Evolutionary conservation across 1,140 invertebrate genomes (phyloP).

Genomic region (Druon quercuslanigerum): DNA sequence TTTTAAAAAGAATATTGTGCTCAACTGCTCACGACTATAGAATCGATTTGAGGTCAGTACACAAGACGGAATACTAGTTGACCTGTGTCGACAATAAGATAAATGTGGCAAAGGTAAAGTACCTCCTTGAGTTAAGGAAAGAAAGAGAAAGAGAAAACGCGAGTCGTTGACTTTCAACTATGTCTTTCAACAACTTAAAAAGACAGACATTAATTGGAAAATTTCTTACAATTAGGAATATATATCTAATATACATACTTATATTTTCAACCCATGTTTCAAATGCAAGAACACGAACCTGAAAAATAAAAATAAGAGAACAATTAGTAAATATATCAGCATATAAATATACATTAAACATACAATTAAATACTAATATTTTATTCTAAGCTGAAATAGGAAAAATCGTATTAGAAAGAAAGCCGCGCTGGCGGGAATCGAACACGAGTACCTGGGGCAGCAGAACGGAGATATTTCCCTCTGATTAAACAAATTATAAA

Average conservation of each 20-base stretch:
- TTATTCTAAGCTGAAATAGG: too few relatives aligned
- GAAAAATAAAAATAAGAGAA: not conserved
- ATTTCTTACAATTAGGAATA: not conserved
- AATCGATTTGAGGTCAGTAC: conserved; percentile 25
- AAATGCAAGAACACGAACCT: not conserved
- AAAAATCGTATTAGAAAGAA: too few relatives aligned
- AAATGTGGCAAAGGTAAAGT: conserved; percentile 23
- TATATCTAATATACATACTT: not conserved
- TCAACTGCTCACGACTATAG: conserved; percentile 3
- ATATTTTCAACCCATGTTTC: not conserved
- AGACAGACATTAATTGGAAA: not conserved
- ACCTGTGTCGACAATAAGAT: conserved; percentile 30
- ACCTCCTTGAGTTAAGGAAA: not conserved
- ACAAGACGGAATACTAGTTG: conserved; percentile 25
- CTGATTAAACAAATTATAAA: too few relatives aligned
- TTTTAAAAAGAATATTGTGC: not conserved
- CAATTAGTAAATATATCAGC: not conserved
- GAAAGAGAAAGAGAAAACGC: not conserved
- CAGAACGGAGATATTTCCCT: too few relatives aligned
- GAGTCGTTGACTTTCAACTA: not conserved
- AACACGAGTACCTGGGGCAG: too few relatives aligned
- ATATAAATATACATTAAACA: too few relatives aligned
- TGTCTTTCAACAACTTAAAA: not conserved
- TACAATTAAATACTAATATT: too few relatives aligned
- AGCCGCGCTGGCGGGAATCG: too few relatives aligned